Base-by-base conservation (phyloP, 2,888 invertebrate genomes). In the Metellina segmentata region DNA sequence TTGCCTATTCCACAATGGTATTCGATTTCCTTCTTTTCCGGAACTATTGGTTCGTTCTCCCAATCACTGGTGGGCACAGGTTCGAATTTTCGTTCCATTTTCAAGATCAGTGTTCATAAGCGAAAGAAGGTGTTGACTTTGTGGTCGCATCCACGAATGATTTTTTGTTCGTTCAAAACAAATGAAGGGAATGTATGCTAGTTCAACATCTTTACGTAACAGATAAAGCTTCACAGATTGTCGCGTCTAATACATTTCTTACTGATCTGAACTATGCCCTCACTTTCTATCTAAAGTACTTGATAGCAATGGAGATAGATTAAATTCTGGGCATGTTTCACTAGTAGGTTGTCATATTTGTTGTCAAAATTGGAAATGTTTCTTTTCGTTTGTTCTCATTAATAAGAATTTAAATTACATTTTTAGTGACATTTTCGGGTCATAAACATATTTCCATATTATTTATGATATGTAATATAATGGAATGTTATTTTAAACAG, bases 1-100 rank as follows among this genome's bases (percentile, higher is more conserved):
- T 85, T 78, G 7, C 93, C 93, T 20, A 94, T 78, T 9, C 94
- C 94, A 89, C 94, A 94, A 4, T 82, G 51, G n/a, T 69, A 11
- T 11, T 83, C 78, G 0, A 8, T 20, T 11, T 77, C 77, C 8
- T 51, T 48, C 20, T 16, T 13, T 51, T n/a, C 71, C 0, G 13
- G 7, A 7, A 19, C 53, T 11, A 11, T 11, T 49, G 20, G 34
- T 48, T 34, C 53, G 4, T 6, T 7, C 8, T 74, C 85, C 1
- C 52, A n/a, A 1, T 20, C n/a, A 9, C 61, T 71, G 11, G 85
- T 79, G 1, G 83, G 83, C 1, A 89, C 48, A 7, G 78, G 72
- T 19, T 52, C 7, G 53, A 89, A 89, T 61, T 79, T 51, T 2
- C 48, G 78, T 71, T 79, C 87, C 86, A 87, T 85, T 70, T 69